Base-by-base conservation (phyloP, 2,888 invertebrate genomes). In the Cephalotes varians region DNA sequence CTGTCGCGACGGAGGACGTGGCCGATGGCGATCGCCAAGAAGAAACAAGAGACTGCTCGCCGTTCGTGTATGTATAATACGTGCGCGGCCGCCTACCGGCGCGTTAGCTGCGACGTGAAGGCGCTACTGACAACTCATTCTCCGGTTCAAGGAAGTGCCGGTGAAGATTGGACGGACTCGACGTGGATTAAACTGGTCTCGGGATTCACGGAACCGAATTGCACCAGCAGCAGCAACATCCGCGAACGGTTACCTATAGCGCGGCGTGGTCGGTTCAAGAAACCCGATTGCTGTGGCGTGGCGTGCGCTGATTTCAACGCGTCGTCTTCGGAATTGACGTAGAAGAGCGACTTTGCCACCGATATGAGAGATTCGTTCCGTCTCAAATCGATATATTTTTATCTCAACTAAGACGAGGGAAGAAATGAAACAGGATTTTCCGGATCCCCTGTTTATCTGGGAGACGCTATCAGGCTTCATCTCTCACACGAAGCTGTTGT, bases 171-270 rank as follows among this genome's bases (percentile, higher is more conserved):
- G 71, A 85, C 65, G 81, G 72, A 65, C 69, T 58, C 58, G 85
- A 85, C 86, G 85, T 86, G 86, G 88, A 89, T 89, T 89, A 87
- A 89, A 89, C 89, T 88, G 89, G 87, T 90, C 90, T 82, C 71
- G 82, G 54, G 85, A 86, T 89, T 89, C 90, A 90, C 85, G 90
- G 89, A 90, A 90, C 87, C 88, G 83, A 89, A 89, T 88, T 90
- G 85, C 86, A 79, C 73, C 76, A 28, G 69, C 51, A 25, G 51
- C 62, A 72, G 69, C 76, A 71, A 54, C 87, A 74, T 77, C 60
- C 85, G 51, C 82, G 65, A 81, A 40, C 76, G 79, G 84, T 88
- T 83, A 86, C 86, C 88, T 88, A 86, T 83, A 83, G 85, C 64
- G 71, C 49, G 49, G 49, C 49, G 76, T 37, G 44, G 49, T 72